Evolutionary conservation across 2,113 vertebrate species (phyloP).

Genomic region (Gallinago media): DNA sequence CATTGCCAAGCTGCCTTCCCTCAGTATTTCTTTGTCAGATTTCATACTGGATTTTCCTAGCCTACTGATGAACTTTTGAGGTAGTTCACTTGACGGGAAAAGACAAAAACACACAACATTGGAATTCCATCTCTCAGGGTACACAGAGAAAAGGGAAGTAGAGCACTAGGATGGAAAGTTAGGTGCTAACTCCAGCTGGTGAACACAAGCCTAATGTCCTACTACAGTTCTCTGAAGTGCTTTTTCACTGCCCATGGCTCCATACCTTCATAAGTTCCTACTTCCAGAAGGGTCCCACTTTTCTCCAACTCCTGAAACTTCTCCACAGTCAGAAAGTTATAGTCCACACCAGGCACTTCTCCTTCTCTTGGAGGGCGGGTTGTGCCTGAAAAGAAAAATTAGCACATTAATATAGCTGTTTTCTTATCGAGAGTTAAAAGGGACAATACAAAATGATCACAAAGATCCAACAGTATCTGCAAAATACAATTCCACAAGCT

Average conservation of each 20-base stretch:
- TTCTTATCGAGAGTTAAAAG: not conserved
- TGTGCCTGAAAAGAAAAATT: conserved; percentile 84
- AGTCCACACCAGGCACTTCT: conserved; percentile 97
- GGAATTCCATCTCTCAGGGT: not conserved
- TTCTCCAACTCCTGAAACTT: conserved; percentile 93
- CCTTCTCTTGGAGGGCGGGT: conserved; percentile 93
- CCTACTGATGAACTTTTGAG: not conserved
- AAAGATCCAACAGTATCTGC: not conserved
- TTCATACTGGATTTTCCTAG: not conserved
- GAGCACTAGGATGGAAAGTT: not conserved
- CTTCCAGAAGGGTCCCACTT: conserved; percentile 95
- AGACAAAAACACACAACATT: not conserved
- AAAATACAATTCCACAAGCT: not conserved
- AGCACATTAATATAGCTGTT: not conserved
- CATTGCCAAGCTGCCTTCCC: not conserved
- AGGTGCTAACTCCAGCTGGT: not conserved
- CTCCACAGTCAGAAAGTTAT: conserved; percentile 94
- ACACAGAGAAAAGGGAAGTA: not conserved
- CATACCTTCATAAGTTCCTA: conserved; percentile 97
- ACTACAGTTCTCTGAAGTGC: accelerated
- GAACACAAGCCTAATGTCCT: not conserved
- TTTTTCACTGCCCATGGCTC: not conserved
- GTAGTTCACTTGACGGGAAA: not conserved
- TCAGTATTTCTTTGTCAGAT: not conserved
- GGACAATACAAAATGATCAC: not conserved